Evolutionary conservation across 2,888 invertebrate species (phyloP), one percentile per base, ranked within the genome.

Genomic region (Zhuqinia jingwanae): DNA sequence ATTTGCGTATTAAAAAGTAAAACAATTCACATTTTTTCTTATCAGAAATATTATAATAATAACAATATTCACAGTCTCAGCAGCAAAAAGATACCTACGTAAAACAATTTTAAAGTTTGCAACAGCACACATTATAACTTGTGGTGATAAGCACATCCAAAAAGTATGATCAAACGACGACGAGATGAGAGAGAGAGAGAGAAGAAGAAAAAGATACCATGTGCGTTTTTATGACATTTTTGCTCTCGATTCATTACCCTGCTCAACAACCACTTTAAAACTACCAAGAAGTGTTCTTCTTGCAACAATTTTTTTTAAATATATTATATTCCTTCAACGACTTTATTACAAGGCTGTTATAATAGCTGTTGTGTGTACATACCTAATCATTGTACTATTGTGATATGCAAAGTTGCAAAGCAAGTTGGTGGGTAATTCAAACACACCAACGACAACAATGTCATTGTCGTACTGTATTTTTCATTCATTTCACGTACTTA

Each of bases 231-330:
- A 81, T 36, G 58, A 73, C 81, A 73, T 81, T 45, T 68, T 27
- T 81, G 70, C 58, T 81, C 70, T 81, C 81, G 45, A 80, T 80
- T 80, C 68, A 70, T 80, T 70, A 42, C 65, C 56, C 56, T 68
- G 80, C 22, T 68, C 50, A 70, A 70, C 70, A 70, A 47, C 70
- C 45, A 47, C n/a, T n/a, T n/a, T n/a, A n/a, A n/a, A n/a, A n/a
- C n/a, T n/a, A n/a, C n/a, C n/a, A n/a, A n/a, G n/a, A n/a, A n/a
- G n/a, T n/a, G n/a, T n/a, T n/a, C n/a, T n/a, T n/a, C n/a, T n/a
- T n/a, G n/a, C n/a, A n/a, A n/a, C n/a, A n/a, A n/a, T n/a, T n/a
- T n/a, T n/a, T n/a, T n/a, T n/a, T n/a, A n/a, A n/a, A n/a, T n/a
- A 47, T 17, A 60, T 47, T 63, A 60, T 76, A 56, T 76, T 58